Percentiles rank a stretch among this genome's conserved stretches.
phyloP scores from a whole-genome alignment of 2,888 invertebrate species.

The Rhamnusium bicolor region DNA sequence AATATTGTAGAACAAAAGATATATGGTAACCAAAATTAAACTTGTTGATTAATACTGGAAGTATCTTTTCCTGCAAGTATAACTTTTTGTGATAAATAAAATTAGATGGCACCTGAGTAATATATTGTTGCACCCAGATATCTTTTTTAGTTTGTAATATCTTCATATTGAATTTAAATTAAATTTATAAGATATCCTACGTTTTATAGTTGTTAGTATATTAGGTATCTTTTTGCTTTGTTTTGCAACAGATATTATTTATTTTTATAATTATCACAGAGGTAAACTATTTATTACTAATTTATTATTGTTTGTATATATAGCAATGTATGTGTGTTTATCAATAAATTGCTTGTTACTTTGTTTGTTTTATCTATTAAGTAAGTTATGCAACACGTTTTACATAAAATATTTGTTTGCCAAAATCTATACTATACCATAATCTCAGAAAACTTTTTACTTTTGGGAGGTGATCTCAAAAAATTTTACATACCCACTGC shows the following conservation, averaged over 20 bases:
- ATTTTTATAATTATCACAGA: background rate
- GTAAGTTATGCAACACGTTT: too few relatives aligned
- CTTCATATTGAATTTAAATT: background rate
- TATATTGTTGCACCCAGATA: background rate
- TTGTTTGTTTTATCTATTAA: too few relatives aligned
- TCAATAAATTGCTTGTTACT: too few relatives aligned
- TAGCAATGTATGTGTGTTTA: slow-evolving; percentile 3
- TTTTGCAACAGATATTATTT: slow-evolving; percentile 5
- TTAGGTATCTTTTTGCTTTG: background rate
- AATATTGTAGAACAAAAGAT: slow-evolving; percentile 72
- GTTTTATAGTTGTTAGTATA: too few relatives aligned
- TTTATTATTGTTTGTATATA: slow-evolving; percentile 27
- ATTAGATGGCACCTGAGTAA: too few relatives aligned
- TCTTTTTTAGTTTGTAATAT: background rate
- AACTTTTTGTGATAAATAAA: background rate
- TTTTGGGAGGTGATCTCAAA: too few relatives aligned
- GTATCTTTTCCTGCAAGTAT: background rate
- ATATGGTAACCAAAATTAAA: slow-evolving; percentile 22
- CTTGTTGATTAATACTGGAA: background rate
- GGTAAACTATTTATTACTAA: slow-evolving; percentile 22
- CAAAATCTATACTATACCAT: too few relatives aligned
- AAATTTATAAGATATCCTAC: too few relatives aligned
- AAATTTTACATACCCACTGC: too few relatives aligned
- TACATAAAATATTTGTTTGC: too few relatives aligned
- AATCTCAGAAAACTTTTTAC: too few relatives aligned